These are phyloP conservation scores for Gallinago paraguaiae DNA, from an alignment of 2,113 vertebrate species.

Conservation along the genomic window DNA sequence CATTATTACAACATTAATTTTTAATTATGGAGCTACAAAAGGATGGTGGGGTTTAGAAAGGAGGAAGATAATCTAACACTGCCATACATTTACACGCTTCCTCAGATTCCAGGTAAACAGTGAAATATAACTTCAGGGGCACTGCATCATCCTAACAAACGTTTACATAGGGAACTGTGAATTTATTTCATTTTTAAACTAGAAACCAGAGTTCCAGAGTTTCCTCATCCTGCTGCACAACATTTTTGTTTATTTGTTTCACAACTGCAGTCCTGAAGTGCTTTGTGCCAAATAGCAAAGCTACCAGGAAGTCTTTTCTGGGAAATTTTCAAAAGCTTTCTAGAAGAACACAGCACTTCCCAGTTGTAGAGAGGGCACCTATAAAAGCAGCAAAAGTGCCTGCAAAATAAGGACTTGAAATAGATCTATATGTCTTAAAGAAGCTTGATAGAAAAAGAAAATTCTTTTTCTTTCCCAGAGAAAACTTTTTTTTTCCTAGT, in stretches of 20 bases:
- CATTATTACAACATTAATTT: not conserved
- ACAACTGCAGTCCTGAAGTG: not conserved
- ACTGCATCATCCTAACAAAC: not conserved
- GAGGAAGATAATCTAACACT: not conserved
- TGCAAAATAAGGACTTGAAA: not conserved
- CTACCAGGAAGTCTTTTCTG: not conserved
- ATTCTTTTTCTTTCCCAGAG: not conserved
- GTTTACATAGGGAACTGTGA: not conserved
- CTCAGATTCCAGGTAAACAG: not conserved
- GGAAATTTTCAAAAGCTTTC: conserved; percentile 5
- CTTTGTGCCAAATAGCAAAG: not conserved
- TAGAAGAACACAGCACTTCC: not conserved
- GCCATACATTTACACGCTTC: not conserved
- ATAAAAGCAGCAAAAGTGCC: not conserved
- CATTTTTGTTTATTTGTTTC: not conserved
- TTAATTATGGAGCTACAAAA: not conserved
- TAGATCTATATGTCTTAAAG: not conserved
- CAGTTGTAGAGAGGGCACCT: not conserved
- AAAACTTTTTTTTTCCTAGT: accelerated
- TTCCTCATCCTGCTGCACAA: not conserved
- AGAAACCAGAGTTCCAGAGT: not conserved
- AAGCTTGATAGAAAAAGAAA: not conserved
- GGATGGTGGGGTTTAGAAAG: not conserved
- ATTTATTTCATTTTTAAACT: not conserved
- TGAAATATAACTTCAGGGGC: not conserved